Conservation (phyloP, 2,113 vertebrate genomes). For the Antechinus flavipes region DNA sequence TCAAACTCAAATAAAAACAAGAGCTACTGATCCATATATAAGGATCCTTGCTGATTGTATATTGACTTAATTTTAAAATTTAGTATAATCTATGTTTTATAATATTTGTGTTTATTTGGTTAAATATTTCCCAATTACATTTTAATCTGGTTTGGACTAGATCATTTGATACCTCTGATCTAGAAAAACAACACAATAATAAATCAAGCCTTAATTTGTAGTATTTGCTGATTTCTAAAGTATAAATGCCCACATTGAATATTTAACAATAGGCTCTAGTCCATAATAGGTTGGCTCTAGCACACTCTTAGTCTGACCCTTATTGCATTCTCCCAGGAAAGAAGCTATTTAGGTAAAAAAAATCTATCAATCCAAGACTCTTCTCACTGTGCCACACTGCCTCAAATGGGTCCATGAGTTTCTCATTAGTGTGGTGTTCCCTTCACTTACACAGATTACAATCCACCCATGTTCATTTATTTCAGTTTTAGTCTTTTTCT, state of each 20-base stretch:
- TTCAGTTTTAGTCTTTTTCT: not conserved
- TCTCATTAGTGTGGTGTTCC: not conserved
- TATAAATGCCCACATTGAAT: not conserved
- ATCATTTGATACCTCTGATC: not conserved
- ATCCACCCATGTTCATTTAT: not conserved
- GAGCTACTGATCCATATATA: not conserved
- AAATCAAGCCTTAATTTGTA: not conserved
- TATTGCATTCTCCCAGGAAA: not conserved
- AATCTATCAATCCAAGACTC: not conserved
- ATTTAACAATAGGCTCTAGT: not conserved
- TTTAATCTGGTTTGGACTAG: not conserved
- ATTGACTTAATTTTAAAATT: not conserved
- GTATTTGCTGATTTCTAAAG: not conserved
- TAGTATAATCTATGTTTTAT: not conserved
- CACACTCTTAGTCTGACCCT: not conserved
- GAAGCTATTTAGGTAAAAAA: not conserved
- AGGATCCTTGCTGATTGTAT: not conserved
- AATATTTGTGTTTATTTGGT: not conserved
- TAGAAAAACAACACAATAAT: not conserved
- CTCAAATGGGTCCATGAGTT: not conserved
- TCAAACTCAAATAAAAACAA: not conserved
- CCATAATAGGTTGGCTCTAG: not conserved
- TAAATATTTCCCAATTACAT: not conserved
- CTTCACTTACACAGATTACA: not conserved
- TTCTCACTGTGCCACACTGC: not conserved